phyloP scores from a whole-genome alignment of 2,888 invertebrate genomes.

The Microctonus brassicae region DNA sequence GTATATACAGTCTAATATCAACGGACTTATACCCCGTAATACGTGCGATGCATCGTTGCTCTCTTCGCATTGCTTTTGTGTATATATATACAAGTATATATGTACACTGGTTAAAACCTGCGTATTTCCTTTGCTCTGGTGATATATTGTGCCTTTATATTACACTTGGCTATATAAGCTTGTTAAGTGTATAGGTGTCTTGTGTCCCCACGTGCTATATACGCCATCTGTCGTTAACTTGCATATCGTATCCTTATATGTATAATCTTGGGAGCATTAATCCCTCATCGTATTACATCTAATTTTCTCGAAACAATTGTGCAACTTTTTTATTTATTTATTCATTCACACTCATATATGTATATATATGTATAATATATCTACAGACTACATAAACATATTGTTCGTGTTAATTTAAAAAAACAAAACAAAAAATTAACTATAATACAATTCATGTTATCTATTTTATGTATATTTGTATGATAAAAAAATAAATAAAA shows the following conservation, averaged over 20 bases:
- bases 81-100: conserved; percentile 26
- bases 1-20: conserved; percentile 54
- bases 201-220: not conserved
- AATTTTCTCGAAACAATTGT: not conserved
- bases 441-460: too few relatives aligned
- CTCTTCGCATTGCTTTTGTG: conserved; percentile 23
- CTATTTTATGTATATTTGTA: not conserved
- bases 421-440: too few relatives aligned
- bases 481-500: not conserved
- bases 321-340: not conserved
- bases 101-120: too few relatives aligned
- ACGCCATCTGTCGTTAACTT: conserved; percentile 15
- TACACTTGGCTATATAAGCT: conserved; percentile 37
- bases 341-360: not conserved
- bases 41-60: conserved; percentile 16
- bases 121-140: conserved; percentile 27
- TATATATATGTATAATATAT: too few relatives aligned
- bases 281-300: not conserved
- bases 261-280: not conserved
- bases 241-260: not conserved
- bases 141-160: conserved; percentile 44
- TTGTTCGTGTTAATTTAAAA: too few relatives aligned
- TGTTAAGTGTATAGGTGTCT: not conserved
- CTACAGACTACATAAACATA: too few relatives aligned
- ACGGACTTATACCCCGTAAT: conserved; percentile 44